Evolutionary conservation across 2,888 invertebrate genomes (phyloP), one percentile per base, ranked within the genome.

Genomic region (Spicauda simplicius): DNA sequence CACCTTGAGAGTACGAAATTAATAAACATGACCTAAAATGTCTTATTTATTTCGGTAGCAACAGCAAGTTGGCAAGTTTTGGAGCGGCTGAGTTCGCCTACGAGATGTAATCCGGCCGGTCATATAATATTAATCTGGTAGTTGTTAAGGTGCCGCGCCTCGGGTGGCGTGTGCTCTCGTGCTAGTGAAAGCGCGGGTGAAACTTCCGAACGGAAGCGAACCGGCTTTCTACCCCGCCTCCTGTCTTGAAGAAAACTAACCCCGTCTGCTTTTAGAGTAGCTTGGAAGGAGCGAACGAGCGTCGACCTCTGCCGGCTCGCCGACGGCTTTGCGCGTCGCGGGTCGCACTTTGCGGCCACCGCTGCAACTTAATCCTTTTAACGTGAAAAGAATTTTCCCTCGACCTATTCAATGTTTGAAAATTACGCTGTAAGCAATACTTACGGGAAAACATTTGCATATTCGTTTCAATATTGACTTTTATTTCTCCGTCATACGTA

Each of bases 201-300:
- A 91, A 91, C 90, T 87, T 86, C 86, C 84, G 84, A 88, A 81
- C 90, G 91, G 90, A 91, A 91, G 87, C 83, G 72, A 79, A 81
- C 76, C 84, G 81, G 87, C 90, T 91, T 91, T 91, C 90, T 90
- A 91, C 88, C 90, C 89, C 85, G 80, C 90, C 89, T 86, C 84
- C 84, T 72, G 83, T 75, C 76, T 74, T 73, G 71, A 76, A 76
- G 79, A 84, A 84, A 89, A 88, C 87, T 84, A 83, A 88, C 86
- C 88, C 87, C 81, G 81, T 74, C 80, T 74, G 73, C 72, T 75
- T 77, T 53, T 58, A 58, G 58, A 61, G 61, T 37, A 53, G 50
- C 60, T 61, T 10, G 53, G 53, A 54, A 65, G 53, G 33, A 68
- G 64, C 54, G 50, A 59, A 55, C 60, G 61, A 56, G n/a, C 66